Conservation (phyloP, 2,888 invertebrate genomes). For the Osmoderma eremita region DNA sequence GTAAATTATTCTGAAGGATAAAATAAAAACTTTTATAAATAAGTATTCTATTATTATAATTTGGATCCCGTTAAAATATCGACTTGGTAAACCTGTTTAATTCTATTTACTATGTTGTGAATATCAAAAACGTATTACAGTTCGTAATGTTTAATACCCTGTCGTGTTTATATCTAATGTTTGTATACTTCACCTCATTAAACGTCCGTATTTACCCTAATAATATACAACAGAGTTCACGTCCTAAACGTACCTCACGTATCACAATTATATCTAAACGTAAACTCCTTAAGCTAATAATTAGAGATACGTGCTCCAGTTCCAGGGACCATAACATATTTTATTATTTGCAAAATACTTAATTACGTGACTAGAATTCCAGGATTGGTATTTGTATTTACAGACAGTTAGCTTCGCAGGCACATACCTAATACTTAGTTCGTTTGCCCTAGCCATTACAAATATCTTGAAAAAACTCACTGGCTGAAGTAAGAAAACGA, state of each 20-base stretch:
- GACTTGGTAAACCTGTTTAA: too few relatives aligned
- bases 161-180: background rate
- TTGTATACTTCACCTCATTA: background rate
- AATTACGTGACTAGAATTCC: background rate
- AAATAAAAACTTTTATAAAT: too few relatives aligned
- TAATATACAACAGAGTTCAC: background rate
- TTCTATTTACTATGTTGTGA: too few relatives aligned
- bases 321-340: background rate
- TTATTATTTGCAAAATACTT: conserved; percentile 7
- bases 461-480: background rate
- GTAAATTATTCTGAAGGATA: too few relatives aligned
- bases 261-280: conserved; percentile 13
- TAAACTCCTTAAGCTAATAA: conserved; percentile 15
- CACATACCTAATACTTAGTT: background rate
- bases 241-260: conserved; percentile 13
- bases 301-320: background rate
- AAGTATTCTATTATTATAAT: too few relatives aligned
- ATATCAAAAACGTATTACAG: background rate
- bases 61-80: background rate
- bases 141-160: background rate
- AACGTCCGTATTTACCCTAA: background rate
- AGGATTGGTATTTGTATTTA: background rate
- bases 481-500: background rate
- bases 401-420: too few relatives aligned
- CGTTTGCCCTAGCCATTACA: background rate